phyloP scores from a whole-genome alignment of 2,797 vertebrate genomes.

The Myiothlypis chrysogaster region DNA sequence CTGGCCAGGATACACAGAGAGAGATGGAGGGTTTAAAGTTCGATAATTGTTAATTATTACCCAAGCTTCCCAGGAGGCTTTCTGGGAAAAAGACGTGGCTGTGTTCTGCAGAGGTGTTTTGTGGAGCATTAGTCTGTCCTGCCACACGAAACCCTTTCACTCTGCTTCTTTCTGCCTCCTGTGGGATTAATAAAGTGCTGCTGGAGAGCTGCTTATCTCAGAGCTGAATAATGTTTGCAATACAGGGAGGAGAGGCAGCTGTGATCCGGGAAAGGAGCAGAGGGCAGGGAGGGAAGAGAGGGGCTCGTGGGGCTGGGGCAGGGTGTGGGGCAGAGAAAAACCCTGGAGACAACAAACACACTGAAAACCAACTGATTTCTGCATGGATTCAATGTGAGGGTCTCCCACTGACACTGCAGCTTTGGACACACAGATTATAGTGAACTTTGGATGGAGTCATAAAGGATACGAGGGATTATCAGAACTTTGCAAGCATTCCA shows the following conservation, averaged over 20 bases:
- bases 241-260: conserved; percentile 38
- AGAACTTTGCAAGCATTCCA: neutral
- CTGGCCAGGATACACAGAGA: neutral
- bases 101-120: neutral
- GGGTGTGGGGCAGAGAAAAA: neutral
- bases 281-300: neutral
- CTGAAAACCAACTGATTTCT: neutral
- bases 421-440: neutral
- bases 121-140: conserved; percentile 25
- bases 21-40: neutral
- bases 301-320: neutral
- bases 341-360: neutral
- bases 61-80: neutral
- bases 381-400: neutral
- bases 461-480: neutral
- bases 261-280: neutral
- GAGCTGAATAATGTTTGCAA: conserved; percentile 47
- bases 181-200: conserved; percentile 67
- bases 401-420: neutral
- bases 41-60: conserved; percentile 47
- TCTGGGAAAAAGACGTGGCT: neutral
- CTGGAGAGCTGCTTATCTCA: conserved; percentile 62
- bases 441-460: neutral
- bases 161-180: conserved; percentile 43
- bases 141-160: neutral